Evolutionary conservation across 2,113 vertebrate genomes (phyloP), one percentile per base, ranked within the genome.

Genomic region (Dicentrarchus labrax): DNA sequence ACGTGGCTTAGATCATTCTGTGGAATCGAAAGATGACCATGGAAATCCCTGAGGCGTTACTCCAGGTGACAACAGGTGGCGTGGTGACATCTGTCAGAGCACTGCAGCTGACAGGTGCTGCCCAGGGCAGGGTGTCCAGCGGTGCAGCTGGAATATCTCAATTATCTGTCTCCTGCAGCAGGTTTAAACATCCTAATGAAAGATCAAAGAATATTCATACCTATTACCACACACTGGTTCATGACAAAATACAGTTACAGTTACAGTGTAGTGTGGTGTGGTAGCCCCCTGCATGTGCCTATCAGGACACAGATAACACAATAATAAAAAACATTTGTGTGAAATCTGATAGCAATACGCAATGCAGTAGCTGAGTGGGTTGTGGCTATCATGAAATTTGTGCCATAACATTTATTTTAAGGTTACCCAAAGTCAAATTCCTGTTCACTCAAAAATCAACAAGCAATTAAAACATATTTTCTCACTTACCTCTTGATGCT

Each of bases 31-130:
- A 62, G 13, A 38, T 59, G 53, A 39, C 59, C 3, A 5, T 47
- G 4, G 76, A 74, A 45, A 73, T 59, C 66, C 85, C 73, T n/a
- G 22, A 56, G 68, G 78, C 48, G 39, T 74, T 64, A 19, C 69
- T 65, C n/a, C 79, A 22, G 83, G 57, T 82, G 80, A 88, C 22
- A 76, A 61, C 84, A 62, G 72, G 72, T 66, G 59, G 39, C 62
- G 60, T 30, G 71, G 57, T 70, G 47, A 76, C 74, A 62, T 15
- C 67, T 57, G 11, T 85, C 82, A 65, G 69, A 56, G 64, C 48
- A 15, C 5, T 60, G 77, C 86, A 72, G 85, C 80, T 74, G 78
- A 66, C 75, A 84, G 67, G 62, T 76, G 74, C 56, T 38, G 56
- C 86, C 78, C n/a, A 24, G 69, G 76, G 70, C 72, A 64, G 10